Evolutionary conservation across 2,888 invertebrate genomes (phyloP).

Genomic region (Xanthia icteritia): DNA sequence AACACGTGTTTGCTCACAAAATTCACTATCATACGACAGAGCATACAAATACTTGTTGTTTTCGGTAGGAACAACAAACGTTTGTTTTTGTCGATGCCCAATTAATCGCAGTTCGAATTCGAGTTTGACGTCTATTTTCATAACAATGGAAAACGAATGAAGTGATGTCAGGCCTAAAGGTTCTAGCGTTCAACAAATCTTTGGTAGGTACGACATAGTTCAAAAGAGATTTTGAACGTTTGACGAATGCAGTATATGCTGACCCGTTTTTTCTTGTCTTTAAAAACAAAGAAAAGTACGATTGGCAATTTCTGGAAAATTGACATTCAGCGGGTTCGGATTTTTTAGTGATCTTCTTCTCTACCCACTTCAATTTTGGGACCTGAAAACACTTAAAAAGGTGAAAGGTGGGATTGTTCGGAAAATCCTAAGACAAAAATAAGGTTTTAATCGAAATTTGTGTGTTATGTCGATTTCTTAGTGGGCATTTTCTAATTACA

Average conservation of each 20-base stretch:
- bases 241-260: neutral
- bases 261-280: neutral
- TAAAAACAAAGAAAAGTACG: neutral
- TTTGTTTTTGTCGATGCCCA: slow-evolving; percentile 56
- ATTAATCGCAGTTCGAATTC: slow-evolving; percentile 48
- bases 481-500: too few relatives aligned
- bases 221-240: neutral
- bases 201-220: neutral
- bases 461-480: neutral
- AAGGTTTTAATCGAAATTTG: neutral
- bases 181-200: slow-evolving; percentile 4
- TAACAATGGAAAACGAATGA: slow-evolving; percentile 28
- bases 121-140: slow-evolving; percentile 30
- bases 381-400: neutral
- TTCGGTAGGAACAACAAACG: slow-evolving; percentile 38
- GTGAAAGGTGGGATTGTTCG: neutral
- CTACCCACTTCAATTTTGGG: too few relatives aligned
- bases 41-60: slow-evolving; percentile 47
- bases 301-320: neutral
- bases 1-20: slow-evolving; percentile 38
- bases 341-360: neutral
- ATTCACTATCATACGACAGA: slow-evolving; percentile 35
- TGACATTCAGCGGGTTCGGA: neutral
- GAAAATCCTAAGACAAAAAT: neutral
- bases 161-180: neutral